Conservation (phyloP, 2,113 vertebrate species). For the Osmerus eperlanus region DNA sequence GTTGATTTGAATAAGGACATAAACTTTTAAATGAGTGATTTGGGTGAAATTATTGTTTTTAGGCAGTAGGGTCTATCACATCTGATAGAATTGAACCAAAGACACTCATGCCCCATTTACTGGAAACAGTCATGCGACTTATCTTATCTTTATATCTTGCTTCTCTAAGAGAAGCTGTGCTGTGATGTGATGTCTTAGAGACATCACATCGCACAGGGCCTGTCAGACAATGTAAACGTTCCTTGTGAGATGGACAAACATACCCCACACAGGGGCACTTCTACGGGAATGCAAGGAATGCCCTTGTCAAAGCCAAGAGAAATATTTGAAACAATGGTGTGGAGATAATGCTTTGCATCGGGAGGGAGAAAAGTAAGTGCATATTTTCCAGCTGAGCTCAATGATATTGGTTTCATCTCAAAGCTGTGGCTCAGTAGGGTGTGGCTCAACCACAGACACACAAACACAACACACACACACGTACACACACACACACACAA, state of each 20-base stretch:
- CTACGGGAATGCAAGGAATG: conserved; percentile 51
- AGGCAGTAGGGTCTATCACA: too few relatives aligned
- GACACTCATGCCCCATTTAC: too few relatives aligned
- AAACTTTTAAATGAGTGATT: too few relatives aligned
- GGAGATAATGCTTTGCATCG: conserved; percentile 30
- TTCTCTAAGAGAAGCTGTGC: too few relatives aligned
- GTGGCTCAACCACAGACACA: conserved; percentile 22
- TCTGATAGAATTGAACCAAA: too few relatives aligned
- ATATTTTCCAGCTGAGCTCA: conserved; percentile 35
- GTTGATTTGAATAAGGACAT: too few relatives aligned
- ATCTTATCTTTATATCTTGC: background rate
- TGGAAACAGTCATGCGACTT: too few relatives aligned
- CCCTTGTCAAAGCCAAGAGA: conserved; percentile 24
- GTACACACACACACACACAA: background rate
- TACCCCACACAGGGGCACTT: conserved; percentile 16
- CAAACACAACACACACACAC: conserved; percentile 13
- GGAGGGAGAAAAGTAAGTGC: conserved; percentile 22
- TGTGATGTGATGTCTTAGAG: background rate
- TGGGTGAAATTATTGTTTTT: too few relatives aligned
- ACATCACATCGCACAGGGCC: background rate
- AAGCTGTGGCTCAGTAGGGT: conserved; percentile 32
- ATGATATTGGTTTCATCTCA: conserved; percentile 47
- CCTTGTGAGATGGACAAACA: conserved; percentile 15
- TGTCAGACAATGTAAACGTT: conserved; percentile 24
- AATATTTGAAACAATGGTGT: conserved; percentile 48